Evolutionary conservation across 2,113 vertebrate species (phyloP), one percentile per base, ranked within the genome.

Genomic region (Sinocyclocheilus anshuiensis): DNA sequence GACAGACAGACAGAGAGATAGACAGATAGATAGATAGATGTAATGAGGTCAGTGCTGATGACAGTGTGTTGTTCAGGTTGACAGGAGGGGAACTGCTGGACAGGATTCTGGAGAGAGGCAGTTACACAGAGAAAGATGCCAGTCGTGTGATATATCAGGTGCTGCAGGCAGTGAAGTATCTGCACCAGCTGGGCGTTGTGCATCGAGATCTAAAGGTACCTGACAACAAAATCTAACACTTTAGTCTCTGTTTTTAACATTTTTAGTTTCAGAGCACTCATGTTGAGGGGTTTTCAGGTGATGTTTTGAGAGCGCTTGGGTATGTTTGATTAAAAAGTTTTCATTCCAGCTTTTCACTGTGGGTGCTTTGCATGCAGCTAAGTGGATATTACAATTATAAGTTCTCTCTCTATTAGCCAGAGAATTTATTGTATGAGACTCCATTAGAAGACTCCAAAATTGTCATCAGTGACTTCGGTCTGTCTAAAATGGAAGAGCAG

Each of bases 401-500:
- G 8, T 24, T 24, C 24, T 67, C 29, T 42, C 26, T 83, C 48
- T 24, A 22, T 53, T 45, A 95, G 95, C 94, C 94, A 10, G 94
- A 95, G 90, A 95, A 95, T 74, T 91, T 95, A 57, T 91, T 95
- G 33, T 95, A 94, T 11, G 94, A 93, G 33, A 95, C 92, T 0
- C 94, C 94, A 0, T 92, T 93, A 16, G 93, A 94, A 45, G 95
- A 95, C 86, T 94, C 95, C 57, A 95, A 95, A 87, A 95, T 95
- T 77, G 94, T 95, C 93, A 93, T 95, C 74, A 95, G 94, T 20
- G 95, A 95, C 89, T 96, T 95, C 0, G 94, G 95, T 65, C 92
- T 96, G 45, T 96, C 95, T n/a, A 95, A 95, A 90, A 94, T 95
- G 83, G 93, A 95, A 82, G 93, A 94, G 45, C 93, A 94, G 63